Base-by-base conservation (phyloP, 2,888 invertebrate species). In the Ctena decussata region DNA sequence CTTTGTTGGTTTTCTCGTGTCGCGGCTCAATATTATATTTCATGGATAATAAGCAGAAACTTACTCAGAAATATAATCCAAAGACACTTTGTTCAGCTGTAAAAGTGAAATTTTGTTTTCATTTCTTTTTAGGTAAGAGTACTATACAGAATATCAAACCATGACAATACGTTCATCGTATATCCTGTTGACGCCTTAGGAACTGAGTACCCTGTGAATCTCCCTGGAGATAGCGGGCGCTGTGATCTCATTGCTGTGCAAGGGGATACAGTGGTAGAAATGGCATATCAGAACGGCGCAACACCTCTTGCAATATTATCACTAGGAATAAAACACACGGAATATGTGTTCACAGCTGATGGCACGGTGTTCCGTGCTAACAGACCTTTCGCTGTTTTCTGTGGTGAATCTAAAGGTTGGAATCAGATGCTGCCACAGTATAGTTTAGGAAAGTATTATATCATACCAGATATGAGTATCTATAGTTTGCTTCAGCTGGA, bases 311-410 rank as follows among this genome's bases (percentile, higher is more conserved):
- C 11, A 21, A 18, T 5, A 35, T 11, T 65, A 18, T 1, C 2
- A 32, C 35, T 18, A 6, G 35, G 18, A 6, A 65, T 1, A 5
- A 65, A 65, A 30, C 3, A 1, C 12, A 21, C 24, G 24, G 15
- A 44, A 39, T 3, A 18, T 18, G 49, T 82, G 0, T 30, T 15
- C 0, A 27, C 6, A 24, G 44, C 24, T 8, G 35, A 65, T 12
- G 85, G 85, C 35, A 71, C 74, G 3, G 30, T 85, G 0, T 27
- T 85, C 1, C 32, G n/a, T 30, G 76, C 80, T 24, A 77, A 65
- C 24, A 72, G 69, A 60, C 77, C 80, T 41, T 41, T 85, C n/a
- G 69, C 80, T 1, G 73, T 82, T 30, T 82, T 82, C 69, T 85
- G 85, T 49, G 85, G 85, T 1, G 65, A 65, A 18, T 37, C 70